These are phyloP conservation scores for Poeciliopsis infans DNA, from an alignment of 2,797 vertebrate species.

Conservation along the genomic window DNA sequence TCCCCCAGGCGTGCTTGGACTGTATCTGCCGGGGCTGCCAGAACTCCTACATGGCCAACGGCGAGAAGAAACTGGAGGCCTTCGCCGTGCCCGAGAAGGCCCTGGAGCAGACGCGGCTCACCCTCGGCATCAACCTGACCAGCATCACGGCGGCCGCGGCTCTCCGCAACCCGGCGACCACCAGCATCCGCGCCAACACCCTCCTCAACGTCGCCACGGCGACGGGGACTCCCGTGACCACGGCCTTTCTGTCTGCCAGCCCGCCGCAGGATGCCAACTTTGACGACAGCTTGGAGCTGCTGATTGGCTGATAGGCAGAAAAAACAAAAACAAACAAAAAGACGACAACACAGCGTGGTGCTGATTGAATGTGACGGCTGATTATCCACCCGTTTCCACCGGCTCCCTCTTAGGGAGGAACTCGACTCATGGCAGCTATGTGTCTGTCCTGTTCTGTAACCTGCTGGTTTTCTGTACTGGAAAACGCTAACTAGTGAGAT, in stretches of 20 bases:
- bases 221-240: slow-evolving; percentile 83
- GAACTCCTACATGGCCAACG: slow-evolving; percentile 99
- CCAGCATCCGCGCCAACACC: slow-evolving; percentile 87
- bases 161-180: slow-evolving; percentile 87
- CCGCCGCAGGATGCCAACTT: slow-evolving; percentile 90
- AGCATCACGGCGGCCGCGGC: slow-evolving; percentile 87
- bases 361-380: slow-evolving; percentile 74
- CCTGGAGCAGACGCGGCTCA: slow-evolving; percentile 98
- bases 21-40: slow-evolving; percentile 99
- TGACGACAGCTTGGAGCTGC: slow-evolving; percentile 95
- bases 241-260: slow-evolving; percentile 93
- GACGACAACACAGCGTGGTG: slow-evolving; percentile 53
- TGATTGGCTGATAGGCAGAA: slow-evolving; percentile 77
- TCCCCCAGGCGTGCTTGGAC: slow-evolving; percentile 91
- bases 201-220: slow-evolving; percentile 92
- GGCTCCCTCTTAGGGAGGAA: slow-evolving; percentile 53
- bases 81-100: slow-evolving; percentile 99
- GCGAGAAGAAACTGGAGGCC: slow-evolving; percentile 99
- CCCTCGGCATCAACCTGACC: slow-evolving; percentile 99
- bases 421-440: slow-evolving; percentile 90
- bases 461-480: slow-evolving; percentile 72
- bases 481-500: slow-evolving; percentile 73
- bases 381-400: slow-evolving; percentile 60
- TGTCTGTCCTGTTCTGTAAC: slow-evolving; percentile 83
- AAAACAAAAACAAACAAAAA: slow-evolving; percentile 3